These are phyloP conservation scores for Nycticorax nycticorax DNA, from an alignment of 2,113 vertebrate genomes.

Conservation along the genomic window DNA sequence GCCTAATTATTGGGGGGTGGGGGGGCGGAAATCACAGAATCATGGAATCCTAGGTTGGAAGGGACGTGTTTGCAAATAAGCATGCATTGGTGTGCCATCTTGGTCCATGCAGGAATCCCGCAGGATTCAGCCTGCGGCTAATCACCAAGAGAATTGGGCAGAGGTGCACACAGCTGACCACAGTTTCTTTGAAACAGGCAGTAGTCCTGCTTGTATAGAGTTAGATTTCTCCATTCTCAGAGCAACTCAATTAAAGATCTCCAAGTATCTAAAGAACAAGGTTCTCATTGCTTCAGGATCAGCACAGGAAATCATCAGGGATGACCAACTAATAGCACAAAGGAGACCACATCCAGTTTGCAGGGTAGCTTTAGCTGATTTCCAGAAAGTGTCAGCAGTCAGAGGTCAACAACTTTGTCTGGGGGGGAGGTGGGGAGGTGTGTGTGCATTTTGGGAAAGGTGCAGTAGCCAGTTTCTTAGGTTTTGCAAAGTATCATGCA, in stretches of 20 bases:
- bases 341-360: background rate
- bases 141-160: background rate
- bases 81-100: rapidly evolving
- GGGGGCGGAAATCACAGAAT: no score
- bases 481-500: background rate
- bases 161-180: background rate
- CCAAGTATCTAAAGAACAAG: background rate
- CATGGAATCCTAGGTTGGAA: no score
- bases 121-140: background rate
- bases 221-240: background rate
- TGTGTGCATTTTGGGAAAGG: background rate
- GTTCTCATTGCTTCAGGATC: background rate
- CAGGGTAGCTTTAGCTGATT: background rate
- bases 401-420: background rate
- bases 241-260: background rate
- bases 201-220: background rate
- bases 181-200: background rate
- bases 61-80: background rate
- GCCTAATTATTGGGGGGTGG: background rate
- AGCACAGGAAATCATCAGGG: background rate
- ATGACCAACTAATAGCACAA: background rate
- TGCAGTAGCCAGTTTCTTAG: background rate
- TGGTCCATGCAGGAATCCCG: background rate
- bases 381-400: background rate
- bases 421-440: rapidly evolving